phyloP scores from a whole-genome alignment of 2,888 invertebrate species.

The Nipponacmea schrenckii region DNA sequence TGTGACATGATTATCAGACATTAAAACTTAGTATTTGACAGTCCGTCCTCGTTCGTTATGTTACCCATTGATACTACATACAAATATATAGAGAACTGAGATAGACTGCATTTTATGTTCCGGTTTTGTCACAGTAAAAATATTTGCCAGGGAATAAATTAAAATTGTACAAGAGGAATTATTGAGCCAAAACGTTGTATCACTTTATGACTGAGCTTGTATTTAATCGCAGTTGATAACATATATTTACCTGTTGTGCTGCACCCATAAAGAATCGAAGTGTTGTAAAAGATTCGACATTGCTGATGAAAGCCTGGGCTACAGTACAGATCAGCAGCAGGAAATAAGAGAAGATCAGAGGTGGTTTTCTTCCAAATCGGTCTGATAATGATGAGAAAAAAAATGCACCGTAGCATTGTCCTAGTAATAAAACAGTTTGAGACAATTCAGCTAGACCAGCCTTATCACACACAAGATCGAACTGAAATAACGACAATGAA shows the following conservation, averaged over 20 bases:
- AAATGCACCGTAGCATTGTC: conserved; percentile 46
- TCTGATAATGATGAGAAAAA: conserved; percentile 47
- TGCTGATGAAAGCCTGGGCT: conserved; percentile 35
- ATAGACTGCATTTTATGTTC: too few relatives aligned
- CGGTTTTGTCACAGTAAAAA: too few relatives aligned
- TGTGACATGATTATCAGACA: too few relatives aligned
- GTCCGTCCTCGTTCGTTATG: too few relatives aligned
- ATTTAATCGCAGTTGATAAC: too few relatives aligned
- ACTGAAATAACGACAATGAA: conserved; percentile 20
- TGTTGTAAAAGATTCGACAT: conserved; percentile 36
- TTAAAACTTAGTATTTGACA: too few relatives aligned
- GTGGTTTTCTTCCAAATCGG: conserved; percentile 45
- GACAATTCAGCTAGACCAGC: conserved; percentile 43
- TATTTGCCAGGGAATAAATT: too few relatives aligned
- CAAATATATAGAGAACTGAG: too few relatives aligned
- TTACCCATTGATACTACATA: too few relatives aligned
- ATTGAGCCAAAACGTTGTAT: too few relatives aligned
- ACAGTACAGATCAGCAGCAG: conserved; percentile 28
- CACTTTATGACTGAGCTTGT: too few relatives aligned
- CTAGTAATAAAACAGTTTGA: conserved; percentile 46
- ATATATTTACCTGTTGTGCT: conserved; percentile 36
- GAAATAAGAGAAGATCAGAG: conserved; percentile 35
- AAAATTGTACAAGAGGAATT: too few relatives aligned
- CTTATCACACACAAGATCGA: conserved; percentile 47
- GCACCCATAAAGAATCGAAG: conserved; percentile 39